Evolutionary conservation across 2,113 vertebrate genomes (phyloP).

Genomic region (human (Homo sapiens)): DNA sequence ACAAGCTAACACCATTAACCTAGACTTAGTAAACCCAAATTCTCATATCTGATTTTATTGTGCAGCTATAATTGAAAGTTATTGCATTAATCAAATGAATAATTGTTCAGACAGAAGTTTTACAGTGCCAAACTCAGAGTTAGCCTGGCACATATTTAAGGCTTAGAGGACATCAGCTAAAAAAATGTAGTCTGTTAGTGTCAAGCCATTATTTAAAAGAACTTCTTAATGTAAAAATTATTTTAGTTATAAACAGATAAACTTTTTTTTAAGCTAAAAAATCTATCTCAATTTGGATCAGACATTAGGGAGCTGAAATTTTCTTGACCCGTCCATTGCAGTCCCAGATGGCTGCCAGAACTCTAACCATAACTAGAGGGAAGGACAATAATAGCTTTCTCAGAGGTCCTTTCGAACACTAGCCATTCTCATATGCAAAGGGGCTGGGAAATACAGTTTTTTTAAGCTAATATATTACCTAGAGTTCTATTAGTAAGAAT

Average conservation of each 20-base stretch:
- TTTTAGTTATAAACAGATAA: not conserved
- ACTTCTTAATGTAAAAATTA: not conserved
- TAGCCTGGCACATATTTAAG: not conserved
- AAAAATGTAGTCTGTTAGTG: not conserved
- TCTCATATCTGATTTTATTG: not conserved
- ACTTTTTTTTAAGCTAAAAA: not conserved
- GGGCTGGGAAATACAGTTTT: not conserved
- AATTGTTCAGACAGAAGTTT: not conserved
- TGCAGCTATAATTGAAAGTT: not conserved
- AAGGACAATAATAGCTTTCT: not conserved
- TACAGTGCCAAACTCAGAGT: not conserved
- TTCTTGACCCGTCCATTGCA: not conserved
- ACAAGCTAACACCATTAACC: not conserved
- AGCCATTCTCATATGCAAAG: not conserved
- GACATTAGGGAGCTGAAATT: not conserved
- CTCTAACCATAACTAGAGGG: not conserved
- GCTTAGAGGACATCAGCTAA: not conserved
- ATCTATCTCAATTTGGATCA: not conserved
- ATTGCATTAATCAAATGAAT: not conserved
- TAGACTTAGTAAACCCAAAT: not conserved
- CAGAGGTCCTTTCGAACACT: not conserved
- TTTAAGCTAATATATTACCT: not conserved
- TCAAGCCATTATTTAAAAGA: not conserved
- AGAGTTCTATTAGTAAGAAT: not conserved
- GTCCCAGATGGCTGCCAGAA: not conserved